phyloP scores from a whole-genome alignment of 2,113 vertebrate genomes.

The Etia nguti region DNA sequence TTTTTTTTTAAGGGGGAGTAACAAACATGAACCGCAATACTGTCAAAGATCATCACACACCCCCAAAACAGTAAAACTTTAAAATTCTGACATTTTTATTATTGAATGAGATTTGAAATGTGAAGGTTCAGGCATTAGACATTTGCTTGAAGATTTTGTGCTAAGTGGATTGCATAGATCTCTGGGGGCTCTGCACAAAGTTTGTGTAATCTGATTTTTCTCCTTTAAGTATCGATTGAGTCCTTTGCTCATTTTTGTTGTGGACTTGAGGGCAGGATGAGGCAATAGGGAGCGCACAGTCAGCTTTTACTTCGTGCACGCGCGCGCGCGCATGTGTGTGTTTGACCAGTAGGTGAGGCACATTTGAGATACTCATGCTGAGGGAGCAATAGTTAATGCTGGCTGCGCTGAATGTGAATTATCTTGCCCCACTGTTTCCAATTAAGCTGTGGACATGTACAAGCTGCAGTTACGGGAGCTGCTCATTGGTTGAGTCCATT shows the following conservation, averaged over 20 bases:
- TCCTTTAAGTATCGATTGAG: constrained; percentile 19
- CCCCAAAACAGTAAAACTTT: neutral
- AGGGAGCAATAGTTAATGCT: constrained; percentile 56
- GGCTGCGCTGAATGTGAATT: constrained; percentile 60
- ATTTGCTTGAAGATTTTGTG: neutral
- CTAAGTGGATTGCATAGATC: neutral
- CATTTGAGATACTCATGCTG: constrained; percentile 49
- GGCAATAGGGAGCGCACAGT: neutral
- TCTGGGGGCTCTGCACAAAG: neutral
- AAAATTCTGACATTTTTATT: neutral
- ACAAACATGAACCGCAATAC: neutral
- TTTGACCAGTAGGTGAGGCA: neutral
- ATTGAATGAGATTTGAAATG: neutral
- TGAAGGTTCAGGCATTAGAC: neutral
- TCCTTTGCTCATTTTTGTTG: constrained; percentile 21
- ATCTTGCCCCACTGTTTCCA: constrained; percentile 69
- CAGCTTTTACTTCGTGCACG: neutral
- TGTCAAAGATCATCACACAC: neutral
- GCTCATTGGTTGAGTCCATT: constrained; percentile 54
- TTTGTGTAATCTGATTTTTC: constrained; percentile 15
- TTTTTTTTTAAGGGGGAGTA: neutral
- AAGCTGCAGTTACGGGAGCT: constrained; percentile 60
- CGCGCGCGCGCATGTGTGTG: neutral
- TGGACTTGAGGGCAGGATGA: constrained; percentile 6
- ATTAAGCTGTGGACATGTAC: constrained; percentile 71